Evolutionary conservation across 2,113 vertebrate species (phyloP), one percentile per base, ranked within the genome.

Genomic region (Anser brachyrhynchus): DNA sequence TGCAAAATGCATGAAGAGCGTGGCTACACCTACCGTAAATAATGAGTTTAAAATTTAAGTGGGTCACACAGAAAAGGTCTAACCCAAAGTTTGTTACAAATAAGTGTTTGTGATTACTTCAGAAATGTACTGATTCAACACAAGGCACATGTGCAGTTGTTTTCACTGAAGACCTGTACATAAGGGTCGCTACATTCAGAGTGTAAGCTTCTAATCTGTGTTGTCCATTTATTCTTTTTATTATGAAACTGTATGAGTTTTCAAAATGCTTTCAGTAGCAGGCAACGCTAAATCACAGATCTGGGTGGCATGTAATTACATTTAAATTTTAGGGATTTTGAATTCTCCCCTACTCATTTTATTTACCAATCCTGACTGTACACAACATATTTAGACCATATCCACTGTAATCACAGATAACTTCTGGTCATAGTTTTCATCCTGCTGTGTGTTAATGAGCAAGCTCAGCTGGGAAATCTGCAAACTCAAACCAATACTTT

Each of bases 81-180:
- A 43, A 92, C 43, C 33, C 65, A 41, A 79, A 90, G 69, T 57
- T 43, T 64, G 52, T 91, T 89, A 77, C 73, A 88, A 90, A 89
- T 74, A 70, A 93, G 70, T 41, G 61, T 10, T 93, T 59, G 65
- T 95, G 93, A 94, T 92, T 94, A 90, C 96, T 97, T 94, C 82
- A 71, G 95, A 91, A 92, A 92, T n/a, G 37, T 9, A 70, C 54
- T 57, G 71, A 86, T 92, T 85, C 6, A 25, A 66, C 35, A 87
- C 82, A 93, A 83, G 7, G 33, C 19, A 13, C 65, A 26, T 84
- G 92, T 62, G 58, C 44, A 77, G 87, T 80, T 58, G 65, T 85
- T 97, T 90, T 94, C 87, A 89, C 88, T 87, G 64, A 91, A 94
- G 73, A 86, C 12, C 59, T 94, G 74, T 91, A 90, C 75, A 46